Evolutionary conservation across 1,140 invertebrate species (phyloP).

Genomic region (Colletes latitarsis): DNA sequence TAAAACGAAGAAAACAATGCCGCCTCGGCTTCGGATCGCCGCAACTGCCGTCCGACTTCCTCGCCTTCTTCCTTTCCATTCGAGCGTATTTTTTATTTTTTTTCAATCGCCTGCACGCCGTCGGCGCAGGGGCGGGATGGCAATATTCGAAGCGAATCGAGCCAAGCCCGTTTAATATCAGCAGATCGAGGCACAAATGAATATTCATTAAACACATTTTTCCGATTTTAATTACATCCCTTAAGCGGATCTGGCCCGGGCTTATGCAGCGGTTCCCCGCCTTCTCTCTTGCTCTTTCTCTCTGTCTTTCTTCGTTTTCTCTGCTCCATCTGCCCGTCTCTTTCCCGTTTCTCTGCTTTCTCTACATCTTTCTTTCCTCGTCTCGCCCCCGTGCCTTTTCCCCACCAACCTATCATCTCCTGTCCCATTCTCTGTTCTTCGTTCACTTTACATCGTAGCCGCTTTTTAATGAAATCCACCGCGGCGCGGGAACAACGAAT

Average conservation of each 20-base stretch:
- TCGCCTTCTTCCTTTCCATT: conserved; percentile 13
- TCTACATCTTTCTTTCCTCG: conserved; percentile 41
- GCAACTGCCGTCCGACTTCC: conserved; percentile 28
- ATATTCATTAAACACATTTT: conserved; percentile 79
- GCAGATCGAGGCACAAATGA: conserved; percentile 73
- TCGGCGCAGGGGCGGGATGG: conserved; percentile 51
- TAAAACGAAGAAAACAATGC: conserved; percentile 6
- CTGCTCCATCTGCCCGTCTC: conserved; percentile 43
- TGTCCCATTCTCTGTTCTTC: conserved; percentile 45
- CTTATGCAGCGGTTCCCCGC: conserved; percentile 64
- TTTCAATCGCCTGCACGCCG: conserved; percentile 65
- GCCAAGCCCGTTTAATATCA: conserved; percentile 72
- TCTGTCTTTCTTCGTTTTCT: conserved; percentile 48
- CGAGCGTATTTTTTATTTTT: conserved; percentile 27
- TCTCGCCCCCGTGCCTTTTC: conserved; percentile 53
- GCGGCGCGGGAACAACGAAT: conserved; percentile 67
- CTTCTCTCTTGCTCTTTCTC: conserved; percentile 43
- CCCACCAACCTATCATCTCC: conserved; percentile 58
- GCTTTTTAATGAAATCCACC: conserved; percentile 78
- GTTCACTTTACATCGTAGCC: conserved; percentile 49
- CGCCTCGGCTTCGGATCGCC: conserved; percentile 55
- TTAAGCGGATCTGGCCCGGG: conserved; percentile 75
- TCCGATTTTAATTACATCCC: conserved; percentile 80
- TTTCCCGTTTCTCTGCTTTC: conserved; percentile 40
- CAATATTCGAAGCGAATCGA: conserved; percentile 61